Evolutionary conservation across 2,888 invertebrate species (phyloP).

Genomic region (Brachyopa scutellaris): DNA sequence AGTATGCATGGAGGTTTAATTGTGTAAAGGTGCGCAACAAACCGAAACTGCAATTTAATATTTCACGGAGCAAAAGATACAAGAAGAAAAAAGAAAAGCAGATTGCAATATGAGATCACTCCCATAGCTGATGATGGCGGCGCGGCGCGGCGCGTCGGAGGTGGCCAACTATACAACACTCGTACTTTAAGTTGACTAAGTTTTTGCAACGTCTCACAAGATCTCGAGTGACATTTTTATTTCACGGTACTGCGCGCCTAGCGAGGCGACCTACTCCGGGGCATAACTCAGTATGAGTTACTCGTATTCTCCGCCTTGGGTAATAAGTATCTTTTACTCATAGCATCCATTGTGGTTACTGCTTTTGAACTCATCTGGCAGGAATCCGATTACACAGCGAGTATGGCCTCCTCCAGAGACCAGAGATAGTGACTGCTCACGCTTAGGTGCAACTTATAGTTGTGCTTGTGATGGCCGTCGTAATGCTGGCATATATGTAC

Average conservation of each 20-base stretch:
- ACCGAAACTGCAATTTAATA: conserved; percentile 73
- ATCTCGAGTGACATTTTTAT: conserved; percentile 68
- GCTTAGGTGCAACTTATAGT: not conserved
- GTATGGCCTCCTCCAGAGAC: conserved; percentile 26
- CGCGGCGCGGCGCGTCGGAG: conserved; percentile 30
- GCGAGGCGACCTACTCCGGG: conserved; percentile 61
- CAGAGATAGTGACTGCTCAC: not conserved
- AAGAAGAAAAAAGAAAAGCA: conserved; percentile 17
- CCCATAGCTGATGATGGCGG: conserved; percentile 17
- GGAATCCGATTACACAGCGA: conserved; percentile 52
- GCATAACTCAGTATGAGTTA: conserved; percentile 66
- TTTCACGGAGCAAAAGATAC: conserved; percentile 43
- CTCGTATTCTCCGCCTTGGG: conserved; percentile 44
- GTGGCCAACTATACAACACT: conserved; percentile 11
- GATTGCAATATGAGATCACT: conserved; percentile 67
- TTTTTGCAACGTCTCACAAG: conserved; percentile 57
- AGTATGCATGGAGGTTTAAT: conserved; percentile 42
- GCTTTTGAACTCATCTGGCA: conserved; percentile 53
- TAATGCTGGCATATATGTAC: no score
- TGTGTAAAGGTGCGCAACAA: conserved; percentile 65
- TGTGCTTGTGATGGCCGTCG: not conserved
- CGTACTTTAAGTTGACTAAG: conserved; percentile 16
- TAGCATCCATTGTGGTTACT: conserved; percentile 43
- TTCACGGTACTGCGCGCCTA: conserved; percentile 64
- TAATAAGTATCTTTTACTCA: conserved; percentile 23